Evolutionary conservation across 2,888 invertebrate species (phyloP).

Genomic region (Leptopterna dolabrata): DNA sequence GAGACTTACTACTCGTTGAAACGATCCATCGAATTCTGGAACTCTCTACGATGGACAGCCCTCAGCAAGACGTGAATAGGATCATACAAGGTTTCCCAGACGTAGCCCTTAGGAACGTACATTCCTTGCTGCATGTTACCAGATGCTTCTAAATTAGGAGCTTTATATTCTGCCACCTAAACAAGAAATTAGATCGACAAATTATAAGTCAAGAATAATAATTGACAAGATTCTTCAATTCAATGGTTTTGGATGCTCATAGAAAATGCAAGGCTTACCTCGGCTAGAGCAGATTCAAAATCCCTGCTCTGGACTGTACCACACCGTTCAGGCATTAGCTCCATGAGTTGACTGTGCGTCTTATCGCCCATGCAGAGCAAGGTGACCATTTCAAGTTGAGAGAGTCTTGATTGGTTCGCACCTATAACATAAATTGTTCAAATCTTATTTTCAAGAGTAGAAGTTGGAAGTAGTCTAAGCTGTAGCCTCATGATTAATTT

Average conservation of each 20-base stretch:
- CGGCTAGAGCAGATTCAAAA: conserved; percentile 86
- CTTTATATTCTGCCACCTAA: conserved; percentile 85
- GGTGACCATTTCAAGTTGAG: conserved; percentile 91
- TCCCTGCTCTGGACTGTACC: conserved; percentile 91
- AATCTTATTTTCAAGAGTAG: too few species aligned
- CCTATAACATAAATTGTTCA: conserved; percentile 57
- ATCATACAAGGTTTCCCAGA: conserved; percentile 95
- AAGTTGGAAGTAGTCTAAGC: too few species aligned
- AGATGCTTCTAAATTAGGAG: conserved; percentile 86
- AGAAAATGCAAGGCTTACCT: conserved; percentile 68
- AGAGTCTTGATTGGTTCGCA: conserved; percentile 65
- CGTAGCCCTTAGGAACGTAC: conserved; percentile 84
- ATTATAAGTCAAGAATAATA: too few species aligned
- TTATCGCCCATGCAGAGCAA: conserved; percentile 93
- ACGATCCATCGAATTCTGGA: conserved; percentile 93
- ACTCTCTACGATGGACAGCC: conserved; percentile 91
- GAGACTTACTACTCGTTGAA: conserved; percentile 85
- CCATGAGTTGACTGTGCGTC: conserved; percentile 94
- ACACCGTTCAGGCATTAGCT: conserved; percentile 94
- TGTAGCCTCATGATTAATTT: too few species aligned
- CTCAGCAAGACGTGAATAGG: conserved; percentile 91
- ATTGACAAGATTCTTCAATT: too few species aligned
- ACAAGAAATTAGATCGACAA: neutral
- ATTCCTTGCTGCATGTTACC: conserved; percentile 84
- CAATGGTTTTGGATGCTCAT: too few species aligned